phyloP scores from a whole-genome alignment of 2,113 vertebrate species.

The Aramus guarauna region DNA sequence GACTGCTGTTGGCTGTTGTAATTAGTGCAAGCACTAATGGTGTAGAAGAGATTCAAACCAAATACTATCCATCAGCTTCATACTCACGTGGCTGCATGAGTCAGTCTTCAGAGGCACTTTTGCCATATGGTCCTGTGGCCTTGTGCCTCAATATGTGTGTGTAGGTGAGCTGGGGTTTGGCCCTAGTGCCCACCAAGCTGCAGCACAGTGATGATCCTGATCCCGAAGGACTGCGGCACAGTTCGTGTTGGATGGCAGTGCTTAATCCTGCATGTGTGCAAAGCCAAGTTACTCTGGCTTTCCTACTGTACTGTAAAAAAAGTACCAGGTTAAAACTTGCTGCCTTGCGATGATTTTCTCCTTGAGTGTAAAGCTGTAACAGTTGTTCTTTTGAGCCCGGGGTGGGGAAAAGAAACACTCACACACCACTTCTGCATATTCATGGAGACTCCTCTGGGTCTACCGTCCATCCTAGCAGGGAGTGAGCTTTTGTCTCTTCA shows the following conservation, averaged over 20 bases:
- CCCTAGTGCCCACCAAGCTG: not conserved
- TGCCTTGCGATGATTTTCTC: not conserved
- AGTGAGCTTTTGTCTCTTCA: not conserved
- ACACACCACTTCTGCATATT: not conserved
- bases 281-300: not conserved
- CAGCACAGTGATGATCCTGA: not conserved
- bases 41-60: not conserved
- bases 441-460: not conserved
- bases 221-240: not conserved
- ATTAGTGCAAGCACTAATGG: not conserved
- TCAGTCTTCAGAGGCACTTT: not conserved
- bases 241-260: not conserved
- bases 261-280: fast-evolving
- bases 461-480: not conserved
- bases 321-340: not conserved
- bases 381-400: not conserved
- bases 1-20: not conserved
- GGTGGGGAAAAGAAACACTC: not conserved
- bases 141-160: fast-evolving
- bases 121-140: not conserved
- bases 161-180: not conserved
- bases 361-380: not conserved
- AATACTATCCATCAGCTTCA: not conserved
- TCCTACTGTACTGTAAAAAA: not conserved
- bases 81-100: fast-evolving